Percentiles rank a stretch among this genome's conserved stretches.
phyloP scores from a whole-genome alignment of 1,140 invertebrate genomes.

The Nylanderia fulva region DNA sequence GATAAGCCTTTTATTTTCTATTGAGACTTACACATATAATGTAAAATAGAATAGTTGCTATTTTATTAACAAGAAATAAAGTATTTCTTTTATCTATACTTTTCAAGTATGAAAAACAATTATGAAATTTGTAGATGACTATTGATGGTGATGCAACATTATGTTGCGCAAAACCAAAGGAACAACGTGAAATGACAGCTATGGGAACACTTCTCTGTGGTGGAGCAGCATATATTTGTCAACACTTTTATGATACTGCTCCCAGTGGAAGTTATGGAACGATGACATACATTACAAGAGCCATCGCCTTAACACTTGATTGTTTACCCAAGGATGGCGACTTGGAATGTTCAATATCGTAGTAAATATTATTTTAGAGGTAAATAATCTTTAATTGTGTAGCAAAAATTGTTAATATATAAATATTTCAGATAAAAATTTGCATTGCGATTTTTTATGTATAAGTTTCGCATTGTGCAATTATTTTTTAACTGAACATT shows the following conservation, averaged over 20 bases:
- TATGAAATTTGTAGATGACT: conserved; percentile 88
- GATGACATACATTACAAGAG: conserved; percentile 98
- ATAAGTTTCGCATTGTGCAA: conserved; percentile 6
- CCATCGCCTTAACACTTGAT: conserved; percentile 91
- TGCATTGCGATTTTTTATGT: neutral
- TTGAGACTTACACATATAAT: neutral
- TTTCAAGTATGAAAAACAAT: neutral
- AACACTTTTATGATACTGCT: conserved; percentile 99
- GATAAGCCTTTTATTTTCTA: neutral
- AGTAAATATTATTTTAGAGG: conserved; percentile 58
- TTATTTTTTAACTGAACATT: neutral
- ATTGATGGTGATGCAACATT: conserved; percentile 95
- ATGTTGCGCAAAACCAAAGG: conserved; percentile 93
- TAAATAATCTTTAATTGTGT: conserved; percentile 36
- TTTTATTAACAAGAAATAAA: neutral
- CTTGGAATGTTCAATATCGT: conserved; percentile 91
- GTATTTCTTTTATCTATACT: neutral
- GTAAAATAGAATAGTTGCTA: neutral
- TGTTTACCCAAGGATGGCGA: conserved; percentile 92
- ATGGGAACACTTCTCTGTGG: conserved; percentile 92
- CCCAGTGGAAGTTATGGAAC: conserved; percentile 98
- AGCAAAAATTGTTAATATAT: neutral
- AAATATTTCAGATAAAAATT: conserved; percentile 28
- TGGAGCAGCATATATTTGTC: conserved; percentile 97
- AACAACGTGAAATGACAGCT: conserved; percentile 87